Evolutionary conservation across 2,888 invertebrate genomes (phyloP).

Genomic region (Erannis defoliaria): DNA sequence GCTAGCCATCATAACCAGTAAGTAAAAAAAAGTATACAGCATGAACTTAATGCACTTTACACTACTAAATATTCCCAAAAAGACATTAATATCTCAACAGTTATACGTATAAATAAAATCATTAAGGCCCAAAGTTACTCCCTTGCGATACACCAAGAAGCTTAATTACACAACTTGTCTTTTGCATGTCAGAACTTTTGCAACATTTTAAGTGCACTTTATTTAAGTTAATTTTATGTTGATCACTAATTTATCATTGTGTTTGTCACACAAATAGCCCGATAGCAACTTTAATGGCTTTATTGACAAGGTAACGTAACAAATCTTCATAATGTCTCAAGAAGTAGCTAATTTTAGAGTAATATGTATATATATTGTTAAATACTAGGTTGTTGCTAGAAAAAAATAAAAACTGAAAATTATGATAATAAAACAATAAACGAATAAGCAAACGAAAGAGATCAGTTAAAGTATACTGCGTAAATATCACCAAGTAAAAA

Average conservation of each 20-base stretch:
- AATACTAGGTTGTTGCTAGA: conserved; percentile 24
- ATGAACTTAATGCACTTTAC: conserved; percentile 56
- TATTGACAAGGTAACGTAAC: conserved; percentile 95
- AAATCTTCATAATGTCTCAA: conserved; percentile 62
- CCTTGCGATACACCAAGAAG: conserved; percentile 40
- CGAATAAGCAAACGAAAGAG: background rate
- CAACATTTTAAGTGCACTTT: conserved; percentile 57
- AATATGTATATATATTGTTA: conserved; percentile 19
- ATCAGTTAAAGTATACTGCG: too few species aligned
- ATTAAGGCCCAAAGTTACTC: conserved; percentile 22
- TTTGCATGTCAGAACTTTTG: conserved; percentile 49
- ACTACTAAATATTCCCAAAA: conserved; percentile 21
- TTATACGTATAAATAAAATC: conserved; percentile 18
- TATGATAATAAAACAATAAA: background rate
- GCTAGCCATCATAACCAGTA: conserved; percentile 93
- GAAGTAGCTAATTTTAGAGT: conserved; percentile 59
- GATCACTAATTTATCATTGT: conserved; percentile 82
- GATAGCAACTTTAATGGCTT: conserved; percentile 98
- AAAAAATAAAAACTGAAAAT: background rate
- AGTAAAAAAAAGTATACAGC: conserved; percentile 79
- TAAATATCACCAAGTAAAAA: too few species aligned
- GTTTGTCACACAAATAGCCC: conserved; percentile 94
- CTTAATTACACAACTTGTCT: conserved; percentile 33
- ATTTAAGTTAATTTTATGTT: conserved; percentile 62
- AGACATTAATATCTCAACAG: conserved; percentile 3